These are phyloP conservation scores for Ceraclea dissimilis DNA, from an alignment of 2,888 invertebrate species.

Conservation along the genomic window DNA sequence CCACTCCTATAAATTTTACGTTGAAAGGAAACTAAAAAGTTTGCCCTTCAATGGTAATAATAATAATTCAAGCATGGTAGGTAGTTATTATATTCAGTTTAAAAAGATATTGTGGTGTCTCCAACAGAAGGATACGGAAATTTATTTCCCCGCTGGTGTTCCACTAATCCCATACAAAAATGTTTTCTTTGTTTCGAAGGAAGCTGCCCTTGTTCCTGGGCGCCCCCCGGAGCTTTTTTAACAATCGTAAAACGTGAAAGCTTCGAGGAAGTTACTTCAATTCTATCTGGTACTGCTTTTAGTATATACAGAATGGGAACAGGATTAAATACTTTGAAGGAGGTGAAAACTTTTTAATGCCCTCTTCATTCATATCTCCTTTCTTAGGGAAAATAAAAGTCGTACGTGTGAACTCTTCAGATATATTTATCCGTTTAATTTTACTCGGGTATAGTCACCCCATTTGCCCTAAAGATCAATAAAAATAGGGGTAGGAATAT, in stretches of 20 bases:
- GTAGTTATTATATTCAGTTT: too few species aligned
- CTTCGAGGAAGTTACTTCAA: constrained; percentile 16
- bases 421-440: neutral
- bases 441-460: neutral
- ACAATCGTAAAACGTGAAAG: constrained; percentile 23
- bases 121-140: constrained; percentile 7
- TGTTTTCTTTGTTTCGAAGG: constrained; percentile 23
- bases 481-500: neutral
- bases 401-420: constrained; percentile 16
- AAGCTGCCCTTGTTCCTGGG: constrained; percentile 10
- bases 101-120: too few species aligned
- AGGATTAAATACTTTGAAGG: constrained; percentile 25
- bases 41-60: too few species aligned
- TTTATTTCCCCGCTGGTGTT: constrained; percentile 17
- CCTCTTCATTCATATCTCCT: constrained; percentile 8
- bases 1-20: too few species aligned
- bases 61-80: too few species aligned
- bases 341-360: constrained; percentile 25
- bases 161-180: constrained; percentile 17
- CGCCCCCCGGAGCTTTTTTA: constrained; percentile 18
- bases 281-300: neutral
- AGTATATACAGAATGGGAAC: constrained; percentile 12
- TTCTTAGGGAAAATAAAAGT: constrained; percentile 23
- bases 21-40: too few species aligned
- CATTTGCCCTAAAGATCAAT: neutral